These are phyloP conservation scores for Pelvicachromis taeniatus DNA, from an alignment of 2,113 vertebrate genomes.

Conservation along the genomic window DNA sequence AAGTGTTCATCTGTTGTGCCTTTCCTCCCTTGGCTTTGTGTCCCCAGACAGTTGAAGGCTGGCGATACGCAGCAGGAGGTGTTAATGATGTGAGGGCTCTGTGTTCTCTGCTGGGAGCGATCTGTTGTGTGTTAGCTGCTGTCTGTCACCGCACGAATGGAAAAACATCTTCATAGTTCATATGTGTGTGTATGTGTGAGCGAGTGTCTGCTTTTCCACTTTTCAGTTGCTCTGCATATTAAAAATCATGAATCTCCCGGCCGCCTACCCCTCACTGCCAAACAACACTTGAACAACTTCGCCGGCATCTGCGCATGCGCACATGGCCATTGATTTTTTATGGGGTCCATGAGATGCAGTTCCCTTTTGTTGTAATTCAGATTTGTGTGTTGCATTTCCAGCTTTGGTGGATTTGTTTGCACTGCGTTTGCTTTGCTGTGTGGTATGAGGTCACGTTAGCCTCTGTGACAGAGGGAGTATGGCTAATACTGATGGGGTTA, in stretches of 20 bases:
- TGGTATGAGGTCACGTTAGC: not conserved
- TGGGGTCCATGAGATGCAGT: not conserved
- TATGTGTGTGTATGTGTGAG: constrained; percentile 3
- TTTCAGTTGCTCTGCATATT: constrained; percentile 53
- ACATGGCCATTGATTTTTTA: not conserved
- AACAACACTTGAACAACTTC: constrained; percentile 42
- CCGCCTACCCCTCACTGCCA: not conserved
- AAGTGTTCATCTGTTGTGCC: constrained; percentile 34
- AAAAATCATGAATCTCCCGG: constrained; percentile 56
- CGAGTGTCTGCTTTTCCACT: constrained; percentile 45
- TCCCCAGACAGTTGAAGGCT: constrained; percentile 37
- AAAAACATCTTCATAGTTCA: constrained; percentile 59
- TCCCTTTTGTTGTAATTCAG: not conserved
- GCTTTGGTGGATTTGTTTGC: not conserved
- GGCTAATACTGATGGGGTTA: not conserved
- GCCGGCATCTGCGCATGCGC: not conserved
- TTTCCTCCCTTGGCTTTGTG: constrained; percentile 21
- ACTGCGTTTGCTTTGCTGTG: not conserved
- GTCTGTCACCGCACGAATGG: constrained; percentile 56
- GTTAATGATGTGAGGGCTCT: constrained; percentile 70
- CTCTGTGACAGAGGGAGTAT: not conserved
- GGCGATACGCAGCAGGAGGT: constrained; percentile 54
- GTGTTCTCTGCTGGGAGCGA: constrained; percentile 61
- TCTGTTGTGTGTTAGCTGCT: constrained; percentile 55
- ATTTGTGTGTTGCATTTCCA: not conserved